Conservation (phyloP, 2,888 invertebrate genomes). For the Epinotia nisella region DNA sequence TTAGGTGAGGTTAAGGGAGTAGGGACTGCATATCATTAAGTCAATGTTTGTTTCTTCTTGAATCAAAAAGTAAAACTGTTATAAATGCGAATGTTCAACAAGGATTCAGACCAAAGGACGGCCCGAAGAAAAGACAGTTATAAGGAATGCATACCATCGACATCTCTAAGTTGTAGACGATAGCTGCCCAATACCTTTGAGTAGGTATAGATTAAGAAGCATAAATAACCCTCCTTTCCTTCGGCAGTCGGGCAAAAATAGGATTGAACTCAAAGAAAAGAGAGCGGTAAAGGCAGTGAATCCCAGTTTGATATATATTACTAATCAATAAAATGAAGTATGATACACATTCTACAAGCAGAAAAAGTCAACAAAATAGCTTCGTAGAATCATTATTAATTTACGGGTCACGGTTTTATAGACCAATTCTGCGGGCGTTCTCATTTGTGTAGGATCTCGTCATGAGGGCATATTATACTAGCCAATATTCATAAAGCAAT, state of each 20-base stretch:
- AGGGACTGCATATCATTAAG: background rate
- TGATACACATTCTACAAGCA: conserved; percentile 2
- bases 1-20: conserved; percentile 9
- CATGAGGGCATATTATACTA: conserved; percentile 21
- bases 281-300: background rate
- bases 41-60: background rate
- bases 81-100: no score
- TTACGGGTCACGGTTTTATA: background rate
- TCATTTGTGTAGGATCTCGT: conserved; percentile 9
- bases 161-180: no score
- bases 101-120: background rate
- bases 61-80: no score
- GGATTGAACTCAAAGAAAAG: background rate
- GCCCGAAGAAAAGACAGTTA: background rate
- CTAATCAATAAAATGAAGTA: background rate
- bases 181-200: no score
- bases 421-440: conserved; percentile 19
- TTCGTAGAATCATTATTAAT: background rate
- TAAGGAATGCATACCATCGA: no score
- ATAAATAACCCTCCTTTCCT: no score
- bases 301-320: conserved; percentile 1
- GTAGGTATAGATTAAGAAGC: background rate
- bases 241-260: no score
- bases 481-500: conserved; percentile 27
- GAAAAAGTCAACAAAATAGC: background rate